These are phyloP conservation scores for Charadrius vociferus DNA, from an alignment of 2,113 vertebrate genomes.

Conservation along the genomic window DNA sequence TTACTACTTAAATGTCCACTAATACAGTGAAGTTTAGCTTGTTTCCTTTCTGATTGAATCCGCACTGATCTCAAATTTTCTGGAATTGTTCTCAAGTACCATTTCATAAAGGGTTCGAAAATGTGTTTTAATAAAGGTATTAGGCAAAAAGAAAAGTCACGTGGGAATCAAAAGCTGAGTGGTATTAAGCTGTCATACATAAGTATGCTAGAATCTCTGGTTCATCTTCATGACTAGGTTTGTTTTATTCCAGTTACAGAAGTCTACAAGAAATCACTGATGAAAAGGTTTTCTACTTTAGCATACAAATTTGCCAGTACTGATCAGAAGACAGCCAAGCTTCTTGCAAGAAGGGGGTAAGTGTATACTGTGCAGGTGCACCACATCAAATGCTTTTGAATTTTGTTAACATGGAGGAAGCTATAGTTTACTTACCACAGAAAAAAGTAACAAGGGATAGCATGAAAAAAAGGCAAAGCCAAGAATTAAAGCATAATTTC, in stretches of 20 bases:
- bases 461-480: constrained; percentile 69
- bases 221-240: not conserved
- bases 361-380: not conserved
- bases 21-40: not conserved
- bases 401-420: not conserved
- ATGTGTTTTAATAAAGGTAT: too few relatives aligned
- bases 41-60: not conserved
- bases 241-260: not conserved
- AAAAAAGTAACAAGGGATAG: constrained; percentile 71
- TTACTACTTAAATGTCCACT: not conserved
- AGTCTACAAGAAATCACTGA: not conserved
- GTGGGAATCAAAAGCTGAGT: not conserved
- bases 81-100: not conserved
- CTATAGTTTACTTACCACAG: constrained; percentile 75
- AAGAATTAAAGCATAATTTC: constrained; percentile 63
- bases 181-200: not conserved
- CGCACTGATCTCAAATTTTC: not conserved
- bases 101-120: not conserved
- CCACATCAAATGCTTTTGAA: not conserved
- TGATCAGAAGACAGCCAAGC: not conserved
- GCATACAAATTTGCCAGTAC: not conserved
- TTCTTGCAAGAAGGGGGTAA: not conserved
- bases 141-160: too few relatives aligned
- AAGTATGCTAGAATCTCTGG: not conserved
- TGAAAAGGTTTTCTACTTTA: not conserved